These are phyloP conservation scores for Drosophila flavopinicola DNA, from an alignment of 2,888 invertebrate genomes.

Conservation along the genomic window DNA sequence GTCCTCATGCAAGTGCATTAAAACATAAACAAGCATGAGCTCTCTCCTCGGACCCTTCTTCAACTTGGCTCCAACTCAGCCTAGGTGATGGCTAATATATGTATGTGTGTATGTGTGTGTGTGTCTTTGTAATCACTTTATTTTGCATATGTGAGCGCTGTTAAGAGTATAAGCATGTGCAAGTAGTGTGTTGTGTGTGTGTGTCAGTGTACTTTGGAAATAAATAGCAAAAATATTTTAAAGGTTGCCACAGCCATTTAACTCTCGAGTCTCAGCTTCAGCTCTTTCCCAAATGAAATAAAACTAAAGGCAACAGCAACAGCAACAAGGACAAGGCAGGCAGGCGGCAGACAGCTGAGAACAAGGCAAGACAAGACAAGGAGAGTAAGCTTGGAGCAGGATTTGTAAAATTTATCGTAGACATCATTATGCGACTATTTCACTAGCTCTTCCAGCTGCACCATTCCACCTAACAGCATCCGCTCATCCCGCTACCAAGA, in stretches of 20 bases:
- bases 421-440: constrained; percentile 77
- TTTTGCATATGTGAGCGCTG: constrained; percentile 72
- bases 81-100: constrained; percentile 17
- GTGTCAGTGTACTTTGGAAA: constrained; percentile 41
- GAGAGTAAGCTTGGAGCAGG: constrained; percentile 56
- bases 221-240: constrained; percentile 78
- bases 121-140: constrained; percentile 72
- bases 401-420: constrained; percentile 77
- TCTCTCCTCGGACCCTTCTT: constrained; percentile 13
- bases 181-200: constrained; percentile 21
- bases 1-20: constrained; percentile 62
- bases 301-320: constrained; percentile 45
- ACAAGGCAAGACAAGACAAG: constrained; percentile 16
- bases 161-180: constrained; percentile 60
- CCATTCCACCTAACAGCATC: not conserved
- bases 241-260: constrained; percentile 70
- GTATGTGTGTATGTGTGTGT: constrained; percentile 8
- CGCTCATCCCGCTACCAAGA: no score
- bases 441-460: constrained; percentile 29
- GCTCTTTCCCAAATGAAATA: constrained; percentile 48
- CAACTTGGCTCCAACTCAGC: constrained; percentile 12
- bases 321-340: constrained; percentile 21
- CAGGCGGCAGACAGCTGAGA: constrained; percentile 16
- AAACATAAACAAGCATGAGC: constrained; percentile 55
- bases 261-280: constrained; percentile 16